Base-by-base conservation (phyloP, 1,140 invertebrate genomes). In the Sinonovacula constricta region DNA sequence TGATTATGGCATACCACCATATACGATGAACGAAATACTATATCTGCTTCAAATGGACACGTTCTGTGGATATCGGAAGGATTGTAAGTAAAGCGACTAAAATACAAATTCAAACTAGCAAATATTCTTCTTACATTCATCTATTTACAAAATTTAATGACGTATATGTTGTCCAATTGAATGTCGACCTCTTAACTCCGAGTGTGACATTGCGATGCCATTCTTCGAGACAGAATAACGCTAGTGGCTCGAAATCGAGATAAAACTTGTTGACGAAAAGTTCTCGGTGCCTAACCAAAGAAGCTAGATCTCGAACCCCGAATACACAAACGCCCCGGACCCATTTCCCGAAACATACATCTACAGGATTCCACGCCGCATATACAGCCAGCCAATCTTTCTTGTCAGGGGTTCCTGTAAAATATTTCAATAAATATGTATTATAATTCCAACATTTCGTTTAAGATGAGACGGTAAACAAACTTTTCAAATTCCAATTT, bases 251-350 rank as follows among this genome's bases (percentile, higher is more conserved):
- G 72, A 76, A 84, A 12, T 83, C 72, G 7, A 81, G 15, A 54
- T 85, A 82, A 59, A 88, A 88, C 68, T 89, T 89, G 76, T 89
- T 89, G n/a, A 80, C 87, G 65, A 89, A 89, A 15, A 88, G 62
- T 53, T 88, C 79, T 49, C 74, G 63, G 22, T 82, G 68, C 3
- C 5, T 26, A 0, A 83, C 53, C 0, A 89, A 70, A 15, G 57
- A 49, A 0, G 79, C 69, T 1, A 90, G 65, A 68, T 90, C 86
- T 15, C 81, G 81, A 5, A 86, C 78, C 7, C 85, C 84, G 74
- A 87, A 86, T 22, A 90, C 82, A 67, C 88, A 90, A 12, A 88
- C 72, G 12, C 81, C 80, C 4, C 81, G 81, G 3, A 83, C 79
- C 24, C 60, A 69, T 39, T 75, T 81, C 10, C 85, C 85, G 10